These are phyloP conservation scores for Marmota monax DNA, from an alignment of 2,113 vertebrate species.

Conservation along the genomic window DNA sequence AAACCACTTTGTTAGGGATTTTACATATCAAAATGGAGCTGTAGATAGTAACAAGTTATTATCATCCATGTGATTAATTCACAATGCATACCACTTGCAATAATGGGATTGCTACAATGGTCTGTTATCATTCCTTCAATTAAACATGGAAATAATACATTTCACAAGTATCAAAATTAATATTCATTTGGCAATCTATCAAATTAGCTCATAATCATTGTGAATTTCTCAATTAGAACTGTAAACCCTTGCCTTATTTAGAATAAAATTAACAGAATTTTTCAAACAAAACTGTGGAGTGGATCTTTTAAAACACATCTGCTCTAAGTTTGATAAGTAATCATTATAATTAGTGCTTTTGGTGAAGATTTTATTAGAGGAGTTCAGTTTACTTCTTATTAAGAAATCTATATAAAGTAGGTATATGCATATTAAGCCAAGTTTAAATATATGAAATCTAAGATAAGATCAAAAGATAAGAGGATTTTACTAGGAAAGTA, in stretches of 20 bases:
- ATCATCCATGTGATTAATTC: conserved; percentile 60
- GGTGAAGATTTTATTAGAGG: conserved; percentile 42
- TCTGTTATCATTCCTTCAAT: conserved; percentile 83
- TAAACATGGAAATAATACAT: conserved; percentile 82
- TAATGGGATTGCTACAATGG: conserved; percentile 65
- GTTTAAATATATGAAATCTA: conserved; percentile 23
- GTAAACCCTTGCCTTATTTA: conserved; percentile 77
- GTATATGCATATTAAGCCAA: conserved; percentile 28
- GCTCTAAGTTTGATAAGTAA: conserved; percentile 60
- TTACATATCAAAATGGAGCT: conserved; percentile 55
- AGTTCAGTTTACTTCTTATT: conserved; percentile 58
- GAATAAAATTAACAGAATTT: conserved; percentile 79
- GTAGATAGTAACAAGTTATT: conserved; percentile 50
- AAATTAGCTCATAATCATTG: conserved; percentile 82
- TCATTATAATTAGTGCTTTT: conserved; percentile 68
- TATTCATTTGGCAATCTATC: conserved; percentile 85
- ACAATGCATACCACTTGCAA: conserved; percentile 63
- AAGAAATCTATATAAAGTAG: not conserved
- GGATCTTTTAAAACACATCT: conserved; percentile 62
- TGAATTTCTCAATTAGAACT: conserved; percentile 84
- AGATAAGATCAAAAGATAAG: not conserved
- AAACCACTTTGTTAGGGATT: conserved; percentile 39
- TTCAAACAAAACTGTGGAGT: conserved; percentile 33
- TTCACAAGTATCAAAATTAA: conserved; percentile 85
- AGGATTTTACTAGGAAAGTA: not conserved